A percentile compares a stretch with the other conserved stretches of the same genome.
Evolutionary conservation across 2,113 vertebrate genomes (phyloP).

Genomic region (Grammomys dolichurus): DNA sequence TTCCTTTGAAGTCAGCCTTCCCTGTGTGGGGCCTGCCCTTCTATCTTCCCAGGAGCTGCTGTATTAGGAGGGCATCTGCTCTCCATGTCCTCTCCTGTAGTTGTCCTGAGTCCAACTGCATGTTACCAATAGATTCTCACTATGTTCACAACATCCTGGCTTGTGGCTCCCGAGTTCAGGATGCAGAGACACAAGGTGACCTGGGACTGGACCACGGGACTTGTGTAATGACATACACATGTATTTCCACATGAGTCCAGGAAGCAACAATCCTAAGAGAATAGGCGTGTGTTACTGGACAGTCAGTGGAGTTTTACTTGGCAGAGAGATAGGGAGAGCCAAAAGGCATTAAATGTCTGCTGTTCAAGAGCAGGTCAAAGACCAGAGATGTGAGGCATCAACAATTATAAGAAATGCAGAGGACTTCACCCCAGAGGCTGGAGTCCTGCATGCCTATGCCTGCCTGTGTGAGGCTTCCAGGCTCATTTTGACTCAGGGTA

Average conservation of each 20-base stretch:
- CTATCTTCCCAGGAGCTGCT: not conserved
- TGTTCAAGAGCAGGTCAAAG: not conserved
- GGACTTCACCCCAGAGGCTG: not conserved
- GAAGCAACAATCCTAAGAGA: rapidly evolving
- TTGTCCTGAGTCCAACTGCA: not conserved
- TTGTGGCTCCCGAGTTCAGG: not conserved
- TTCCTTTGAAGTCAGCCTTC: too few species aligned
- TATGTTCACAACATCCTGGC: not conserved
- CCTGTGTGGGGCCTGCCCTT: not conserved
- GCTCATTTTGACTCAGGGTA: not conserved
- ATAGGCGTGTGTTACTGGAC: not conserved
- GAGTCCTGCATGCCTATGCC: not conserved
- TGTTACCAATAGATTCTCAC: too few species aligned
- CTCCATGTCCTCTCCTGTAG: not conserved
- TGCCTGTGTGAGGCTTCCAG: not conserved
- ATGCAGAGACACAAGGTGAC: not conserved
- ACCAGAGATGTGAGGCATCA: not conserved
- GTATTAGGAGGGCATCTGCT: too few species aligned
- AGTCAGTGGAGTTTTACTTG: not conserved
- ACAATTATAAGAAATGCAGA: too few species aligned
- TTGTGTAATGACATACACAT: not conserved
- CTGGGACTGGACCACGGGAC: not conserved
- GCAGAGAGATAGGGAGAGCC: not conserved
- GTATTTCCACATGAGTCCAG: rapidly evolving
- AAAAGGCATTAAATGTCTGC: not conserved